phyloP scores from a whole-genome alignment of 1,140 invertebrate genomes.

The Spodoptera frugiperda region DNA sequence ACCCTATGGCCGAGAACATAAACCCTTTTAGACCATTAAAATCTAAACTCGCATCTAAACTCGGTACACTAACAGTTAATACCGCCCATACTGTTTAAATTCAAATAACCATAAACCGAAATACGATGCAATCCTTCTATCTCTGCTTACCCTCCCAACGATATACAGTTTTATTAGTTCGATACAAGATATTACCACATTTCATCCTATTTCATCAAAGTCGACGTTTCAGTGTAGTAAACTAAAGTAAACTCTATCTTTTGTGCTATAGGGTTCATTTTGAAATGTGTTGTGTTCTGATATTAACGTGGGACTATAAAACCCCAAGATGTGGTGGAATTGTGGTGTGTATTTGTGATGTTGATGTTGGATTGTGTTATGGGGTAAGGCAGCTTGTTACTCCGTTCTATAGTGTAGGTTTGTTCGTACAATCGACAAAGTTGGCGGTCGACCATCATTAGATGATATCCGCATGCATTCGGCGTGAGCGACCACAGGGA shows the following conservation, averaged over 20 bases:
- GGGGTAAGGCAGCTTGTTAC: background rate
- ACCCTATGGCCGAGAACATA: background rate
- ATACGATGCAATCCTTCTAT: constrained; percentile 34
- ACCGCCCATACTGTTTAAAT: constrained; percentile 19
- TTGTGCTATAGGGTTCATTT: background rate
- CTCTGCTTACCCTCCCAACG: constrained; percentile 18
- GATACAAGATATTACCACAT: constrained; percentile 18
- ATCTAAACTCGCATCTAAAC: constrained; percentile 5
- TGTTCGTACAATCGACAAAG: no score
- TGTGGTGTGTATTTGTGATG: background rate
- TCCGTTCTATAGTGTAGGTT: background rate
- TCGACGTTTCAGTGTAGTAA: background rate
- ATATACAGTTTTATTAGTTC: constrained; percentile 14
- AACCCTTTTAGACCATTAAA: background rate
- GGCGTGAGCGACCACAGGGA: no score
- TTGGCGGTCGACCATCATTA: no score
- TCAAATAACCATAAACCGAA: constrained; percentile 3
- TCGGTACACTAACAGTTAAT: constrained; percentile 8
- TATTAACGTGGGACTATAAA: constrained; percentile 20
- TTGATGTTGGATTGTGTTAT: background rate
- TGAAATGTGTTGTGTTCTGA: background rate
- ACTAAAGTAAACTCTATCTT: background rate
- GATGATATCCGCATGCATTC: no score
- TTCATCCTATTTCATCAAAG: constrained; percentile 34
- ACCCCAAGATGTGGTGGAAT: constrained; percentile 4